These are phyloP conservation scores for Pandemis corylana DNA, from an alignment of 2,888 invertebrate genomes.

Conservation along the genomic window DNA sequence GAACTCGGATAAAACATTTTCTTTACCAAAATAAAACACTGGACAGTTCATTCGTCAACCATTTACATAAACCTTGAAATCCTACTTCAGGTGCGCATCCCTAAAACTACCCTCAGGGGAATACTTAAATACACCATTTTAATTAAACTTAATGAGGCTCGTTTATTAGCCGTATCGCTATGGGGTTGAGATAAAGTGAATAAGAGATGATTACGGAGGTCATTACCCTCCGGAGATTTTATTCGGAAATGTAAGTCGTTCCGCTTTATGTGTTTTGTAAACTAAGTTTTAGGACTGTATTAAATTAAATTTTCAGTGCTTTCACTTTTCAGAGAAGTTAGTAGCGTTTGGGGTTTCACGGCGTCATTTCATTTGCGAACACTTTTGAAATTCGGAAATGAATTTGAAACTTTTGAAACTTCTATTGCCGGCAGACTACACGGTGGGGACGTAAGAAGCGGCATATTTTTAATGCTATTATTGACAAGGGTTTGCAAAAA, in stretches of 20 bases:
- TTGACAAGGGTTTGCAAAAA: too few species aligned
- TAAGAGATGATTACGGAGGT: constrained; percentile 29
- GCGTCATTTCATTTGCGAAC: neutral
- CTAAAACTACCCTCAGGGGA: constrained; percentile 7
- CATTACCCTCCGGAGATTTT: constrained; percentile 29
- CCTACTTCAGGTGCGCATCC: neutral
- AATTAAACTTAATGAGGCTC: constrained; percentile 35
- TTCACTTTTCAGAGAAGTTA: neutral
- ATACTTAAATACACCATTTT: constrained; percentile 25
- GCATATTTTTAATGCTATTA: too few species aligned
- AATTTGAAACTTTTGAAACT: neutral
- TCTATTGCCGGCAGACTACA: neutral
- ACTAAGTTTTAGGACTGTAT: constrained; percentile 22
- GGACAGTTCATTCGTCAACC: neutral
- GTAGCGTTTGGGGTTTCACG: neutral
- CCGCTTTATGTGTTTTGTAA: constrained; percentile 15
- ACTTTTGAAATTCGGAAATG: neutral
- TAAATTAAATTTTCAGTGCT: constrained; percentile 19
- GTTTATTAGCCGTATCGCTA: constrained; percentile 34
- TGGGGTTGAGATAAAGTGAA: constrained; percentile 36
- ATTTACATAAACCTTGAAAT: neutral
- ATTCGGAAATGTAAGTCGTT: constrained; percentile 22
- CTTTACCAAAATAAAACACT: neutral
- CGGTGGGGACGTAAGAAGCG: neutral
- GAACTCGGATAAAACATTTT: too few species aligned